Percentiles rank a stretch among this genome's conserved stretches.
Conservation (phyloP, 1,140 invertebrate species). For the Sinella curviseta region DNA sequence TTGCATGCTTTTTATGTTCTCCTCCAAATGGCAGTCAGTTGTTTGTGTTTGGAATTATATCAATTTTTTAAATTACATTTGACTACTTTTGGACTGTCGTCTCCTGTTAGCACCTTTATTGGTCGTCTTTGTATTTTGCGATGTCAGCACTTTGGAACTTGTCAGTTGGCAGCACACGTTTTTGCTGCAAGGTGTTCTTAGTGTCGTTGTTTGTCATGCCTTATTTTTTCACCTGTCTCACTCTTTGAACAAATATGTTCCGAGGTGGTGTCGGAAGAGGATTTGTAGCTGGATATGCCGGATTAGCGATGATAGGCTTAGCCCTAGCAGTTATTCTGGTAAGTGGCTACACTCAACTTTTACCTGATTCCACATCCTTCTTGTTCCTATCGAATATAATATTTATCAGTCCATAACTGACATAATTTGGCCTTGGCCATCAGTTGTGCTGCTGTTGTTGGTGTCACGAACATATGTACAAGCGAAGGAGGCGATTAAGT, state of each 20-base stretch:
- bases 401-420: not conserved
- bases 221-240: not conserved
- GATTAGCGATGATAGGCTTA: conserved; percentile 29
- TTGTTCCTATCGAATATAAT: not conserved
- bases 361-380: not conserved
- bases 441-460: conserved; percentile 37
- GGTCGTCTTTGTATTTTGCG: not conserved
- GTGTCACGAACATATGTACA: conserved; percentile 28
- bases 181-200: not conserved
- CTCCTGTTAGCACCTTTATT: not conserved
- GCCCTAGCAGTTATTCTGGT: conserved; percentile 28
- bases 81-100: not conserved
- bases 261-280: conserved; percentile 37
- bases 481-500: conserved; percentile 19
- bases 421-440: too few species aligned
- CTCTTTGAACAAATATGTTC: conserved; percentile 24
- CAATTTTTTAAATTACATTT: not conserved
- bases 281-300: conserved; percentile 35
- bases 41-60: not conserved
- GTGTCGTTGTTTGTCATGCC: not conserved
- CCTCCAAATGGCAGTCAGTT: not conserved
- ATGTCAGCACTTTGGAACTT: not conserved
- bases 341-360: not conserved
- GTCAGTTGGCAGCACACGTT: not conserved
- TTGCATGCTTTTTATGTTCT: not conserved